Evolutionary conservation across 2,888 invertebrate genomes (phyloP), one percentile per base, ranked within the genome.

Genomic region (Tenthredo amoena): DNA sequence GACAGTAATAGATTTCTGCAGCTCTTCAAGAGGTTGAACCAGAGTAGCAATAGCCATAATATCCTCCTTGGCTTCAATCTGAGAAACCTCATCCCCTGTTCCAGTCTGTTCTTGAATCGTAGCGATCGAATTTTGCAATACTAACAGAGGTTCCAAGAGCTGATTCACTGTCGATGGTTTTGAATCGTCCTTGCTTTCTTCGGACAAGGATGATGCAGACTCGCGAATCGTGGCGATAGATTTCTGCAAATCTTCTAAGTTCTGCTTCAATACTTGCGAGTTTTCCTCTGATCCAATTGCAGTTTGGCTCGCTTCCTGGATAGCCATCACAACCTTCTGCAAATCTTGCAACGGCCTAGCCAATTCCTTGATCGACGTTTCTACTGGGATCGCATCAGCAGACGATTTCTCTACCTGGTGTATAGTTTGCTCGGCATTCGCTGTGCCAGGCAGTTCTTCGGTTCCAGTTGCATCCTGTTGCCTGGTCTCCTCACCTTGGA

Each of bases 41-140:
- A 96, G 94, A 50, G 96, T 94, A 85, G 95, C 95, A 86, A 96
- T 95, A 88, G 95, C 95, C 84, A 95, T 94, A 86, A 94, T 94
- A 68, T 92, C 89, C 68, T 94, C 87, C 1, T 91, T 87, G n/a
- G 91, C 90, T 15, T 89, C 91, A 5, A 84, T 43, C 31, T 91
- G 88, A 93, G 94, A 79, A 93, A 93, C 68, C 4, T 84, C 76
- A 40, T 87, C 87, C 43, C 81, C 84, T 12, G 31, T 31, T 21
- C 81, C 76, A 47, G 85, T 85, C 81, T 85, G 85, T 58, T 77
- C 71, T 76, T 88, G 86, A n/a, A 88, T 62, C 15, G 84, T 83
- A 50, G 18, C 74, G 10, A 88, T 86, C n/a, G 87, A 85, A 74
- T 83, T 84, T 34, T 85, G 40, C 26, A 87, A 58, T 74, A 79